A percentile compares a stretch with the other conserved stretches of the same genome.
Evolutionary conservation across 2,113 vertebrate species (phyloP).

Genomic region (Tapirus terrestris): DNA sequence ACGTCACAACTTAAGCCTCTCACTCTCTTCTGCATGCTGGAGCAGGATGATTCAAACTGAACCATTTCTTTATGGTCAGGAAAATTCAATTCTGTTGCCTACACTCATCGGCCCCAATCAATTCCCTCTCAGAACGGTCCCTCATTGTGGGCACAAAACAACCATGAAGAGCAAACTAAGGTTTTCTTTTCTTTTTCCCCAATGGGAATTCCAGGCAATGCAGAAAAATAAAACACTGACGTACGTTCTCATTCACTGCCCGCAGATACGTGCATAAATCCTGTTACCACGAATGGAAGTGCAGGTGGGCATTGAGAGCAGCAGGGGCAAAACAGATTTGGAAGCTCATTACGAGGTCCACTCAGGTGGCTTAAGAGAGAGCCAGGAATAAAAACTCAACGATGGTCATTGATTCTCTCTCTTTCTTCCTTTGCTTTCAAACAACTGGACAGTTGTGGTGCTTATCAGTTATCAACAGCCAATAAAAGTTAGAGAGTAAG

Average conservation of each 20-base stretch:
- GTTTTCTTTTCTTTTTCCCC: neutral
- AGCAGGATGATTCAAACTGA: fast-evolving
- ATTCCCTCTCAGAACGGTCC: neutral
- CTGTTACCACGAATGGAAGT: neutral
- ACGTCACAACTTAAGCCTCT: too few relatives aligned
- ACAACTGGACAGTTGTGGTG: neutral
- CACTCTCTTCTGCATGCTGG: neutral
- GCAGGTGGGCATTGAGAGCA: neutral
- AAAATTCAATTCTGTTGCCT: neutral
- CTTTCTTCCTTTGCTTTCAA: neutral
- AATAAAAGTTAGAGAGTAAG: neutral
- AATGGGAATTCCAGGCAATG: neutral
- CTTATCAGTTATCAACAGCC: neutral
- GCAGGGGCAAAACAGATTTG: neutral
- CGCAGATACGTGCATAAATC: neutral
- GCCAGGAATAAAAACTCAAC: neutral
- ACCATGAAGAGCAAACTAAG: neutral
- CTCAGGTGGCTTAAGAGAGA: neutral
- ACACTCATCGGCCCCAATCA: neutral
- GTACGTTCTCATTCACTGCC: neutral
- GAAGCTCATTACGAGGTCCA: neutral
- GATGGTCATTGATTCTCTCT: neutral
- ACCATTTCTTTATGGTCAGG: neutral
- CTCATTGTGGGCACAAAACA: neutral
- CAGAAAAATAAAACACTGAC: neutral